phyloP scores from a whole-genome alignment of 2,888 invertebrate species.

The Leucophenga montana region DNA sequence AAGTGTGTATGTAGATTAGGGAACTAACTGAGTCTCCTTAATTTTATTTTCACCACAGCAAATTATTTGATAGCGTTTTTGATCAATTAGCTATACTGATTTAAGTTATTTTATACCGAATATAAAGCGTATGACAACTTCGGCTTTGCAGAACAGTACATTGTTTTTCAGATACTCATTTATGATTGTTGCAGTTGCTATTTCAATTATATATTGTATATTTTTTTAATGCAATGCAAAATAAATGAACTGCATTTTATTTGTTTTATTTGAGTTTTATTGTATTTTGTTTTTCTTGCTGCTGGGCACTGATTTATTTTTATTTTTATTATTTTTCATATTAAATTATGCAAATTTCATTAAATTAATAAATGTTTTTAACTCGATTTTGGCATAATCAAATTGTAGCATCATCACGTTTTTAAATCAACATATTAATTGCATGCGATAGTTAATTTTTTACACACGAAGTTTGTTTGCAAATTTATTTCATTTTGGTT shows the following conservation, averaged over 20 bases:
- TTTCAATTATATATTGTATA: background rate
- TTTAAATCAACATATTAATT: slow-evolving; percentile 21
- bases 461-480: background rate
- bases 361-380: background rate
- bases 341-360: slow-evolving; percentile 26
- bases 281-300: background rate
- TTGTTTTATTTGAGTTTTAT: background rate
- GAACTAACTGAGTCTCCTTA: no score
- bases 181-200: background rate
- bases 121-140: no score
- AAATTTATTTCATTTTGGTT: background rate
- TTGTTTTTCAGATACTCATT: no score
- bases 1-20: no score
- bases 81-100: no score
- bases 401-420: slow-evolving; percentile 4
- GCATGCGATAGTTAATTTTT: slow-evolving; percentile 18
- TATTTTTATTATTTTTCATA: background rate
- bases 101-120: no score
- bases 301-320: background rate
- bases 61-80: no score
- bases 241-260: no score
- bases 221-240: background rate
- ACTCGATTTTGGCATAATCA: background rate
- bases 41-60: no score
- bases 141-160: no score